Conservation (phyloP, 2,888 invertebrate species). For the Hesperia comma region DNA sequence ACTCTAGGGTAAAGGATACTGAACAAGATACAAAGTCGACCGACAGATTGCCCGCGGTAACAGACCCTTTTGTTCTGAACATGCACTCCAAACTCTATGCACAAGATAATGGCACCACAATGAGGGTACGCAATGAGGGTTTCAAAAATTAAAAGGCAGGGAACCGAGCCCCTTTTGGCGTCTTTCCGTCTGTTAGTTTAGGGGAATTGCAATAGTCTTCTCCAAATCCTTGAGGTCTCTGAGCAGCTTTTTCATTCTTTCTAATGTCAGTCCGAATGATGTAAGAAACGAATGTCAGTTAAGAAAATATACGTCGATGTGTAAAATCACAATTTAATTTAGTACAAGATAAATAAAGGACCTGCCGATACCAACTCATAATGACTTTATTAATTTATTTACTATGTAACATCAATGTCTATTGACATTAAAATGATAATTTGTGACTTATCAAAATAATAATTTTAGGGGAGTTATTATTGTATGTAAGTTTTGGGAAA, state of each 20-base stretch:
- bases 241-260: conserved; percentile 7
- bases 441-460: no score
- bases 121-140: conserved; percentile 30
- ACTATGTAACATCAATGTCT: no score
- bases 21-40: conserved; percentile 20
- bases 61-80: conserved; percentile 32
- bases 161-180: conserved; percentile 30
- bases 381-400: no score
- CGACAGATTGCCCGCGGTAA: conserved; percentile 17
- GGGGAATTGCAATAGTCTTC: conserved; percentile 25
- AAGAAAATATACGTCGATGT: no score
- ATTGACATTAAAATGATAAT: no score
- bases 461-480: no score
- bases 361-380: no score
- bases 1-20: conserved; percentile 12
- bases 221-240: conserved; percentile 17
- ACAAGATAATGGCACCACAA: conserved; percentile 26
- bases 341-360: no score
- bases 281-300: no score
- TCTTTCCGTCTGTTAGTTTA: conserved; percentile 27
- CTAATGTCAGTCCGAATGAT: no score
- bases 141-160: conserved; percentile 36
- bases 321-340: no score
- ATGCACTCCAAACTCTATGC: conserved; percentile 24
- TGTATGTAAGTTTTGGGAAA: no score